A percentile compares a stretch with the other conserved stretches of the same genome.
Evolutionary conservation across 2,797 vertebrate species (phyloP).

Genomic region (Gymnoscopelus microlampas): DNA sequence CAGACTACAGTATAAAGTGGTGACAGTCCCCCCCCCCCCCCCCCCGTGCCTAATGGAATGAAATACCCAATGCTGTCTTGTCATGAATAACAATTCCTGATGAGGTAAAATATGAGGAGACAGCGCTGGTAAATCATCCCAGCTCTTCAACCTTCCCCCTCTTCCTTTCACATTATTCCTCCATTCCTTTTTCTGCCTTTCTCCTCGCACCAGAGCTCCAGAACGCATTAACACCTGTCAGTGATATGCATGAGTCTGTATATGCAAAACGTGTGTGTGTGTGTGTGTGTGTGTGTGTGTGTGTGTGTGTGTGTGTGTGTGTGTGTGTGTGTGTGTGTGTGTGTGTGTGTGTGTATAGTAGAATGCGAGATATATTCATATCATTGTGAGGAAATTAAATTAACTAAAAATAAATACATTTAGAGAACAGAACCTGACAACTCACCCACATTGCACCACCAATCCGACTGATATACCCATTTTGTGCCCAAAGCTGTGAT

Average conservation of each 20-base stretch:
- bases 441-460: too few relatives aligned
- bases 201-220: conserved; percentile 34
- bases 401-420: too few relatives aligned
- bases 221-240: conserved; percentile 59
- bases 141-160: not conserved
- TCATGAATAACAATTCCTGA: conserved; percentile 47
- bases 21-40: conserved; percentile 53
- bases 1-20: conserved; percentile 9
- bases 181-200: conserved; percentile 31
- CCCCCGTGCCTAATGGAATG: conserved; percentile 39
- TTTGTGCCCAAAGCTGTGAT: too few relatives aligned
- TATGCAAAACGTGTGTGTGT: not conserved
- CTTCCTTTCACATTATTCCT: conserved; percentile 12
- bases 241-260: conserved; percentile 37
- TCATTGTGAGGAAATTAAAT: too few relatives aligned
- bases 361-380: too few relatives aligned
- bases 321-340: too few relatives aligned
- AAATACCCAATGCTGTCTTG: conserved; percentile 57
- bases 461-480: too few relatives aligned
- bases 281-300: too few relatives aligned
- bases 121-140: conserved; percentile 54
- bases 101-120: conserved; percentile 57
- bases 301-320: too few relatives aligned
- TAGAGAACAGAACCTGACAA: too few relatives aligned
- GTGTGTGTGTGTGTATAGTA: too few relatives aligned